Evolutionary conservation across 1,140 invertebrate species (phyloP).

Genomic region (Platorchestia sp.): DNA sequence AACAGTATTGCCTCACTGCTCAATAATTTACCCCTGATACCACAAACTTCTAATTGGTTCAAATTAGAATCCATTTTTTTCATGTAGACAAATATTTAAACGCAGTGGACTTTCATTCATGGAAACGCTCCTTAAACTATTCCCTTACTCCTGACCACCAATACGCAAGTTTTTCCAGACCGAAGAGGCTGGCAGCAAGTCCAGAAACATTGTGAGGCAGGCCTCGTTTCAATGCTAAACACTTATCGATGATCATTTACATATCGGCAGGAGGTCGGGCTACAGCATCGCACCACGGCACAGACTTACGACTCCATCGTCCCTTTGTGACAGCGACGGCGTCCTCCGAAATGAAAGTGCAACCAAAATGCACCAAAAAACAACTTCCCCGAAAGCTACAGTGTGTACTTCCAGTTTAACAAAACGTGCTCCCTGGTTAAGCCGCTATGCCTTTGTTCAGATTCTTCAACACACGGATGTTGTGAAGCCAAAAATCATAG

Average conservation of each 20-base stretch:
- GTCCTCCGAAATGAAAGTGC: neutral
- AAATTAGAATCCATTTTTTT: no score
- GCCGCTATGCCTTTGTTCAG: no score
- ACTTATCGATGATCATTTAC: conserved; percentile 53
- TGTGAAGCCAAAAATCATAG: no score
- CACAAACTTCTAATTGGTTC: no score
- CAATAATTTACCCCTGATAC: no score
- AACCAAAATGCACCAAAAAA: neutral
- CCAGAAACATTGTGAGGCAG: conserved; percentile 37
- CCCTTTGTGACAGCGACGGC: neutral
- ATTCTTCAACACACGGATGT: no score
- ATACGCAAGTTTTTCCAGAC: neutral
- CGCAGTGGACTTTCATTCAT: no score
- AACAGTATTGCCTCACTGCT: no score
- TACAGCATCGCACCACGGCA: conserved; percentile 23
- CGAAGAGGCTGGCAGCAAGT: neutral
- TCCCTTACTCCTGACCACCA: neutral
- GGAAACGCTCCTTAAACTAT: neutral
- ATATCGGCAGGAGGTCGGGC: conserved; percentile 44
- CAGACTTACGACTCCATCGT: neutral
- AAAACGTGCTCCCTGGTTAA: no score
- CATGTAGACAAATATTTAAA: no score
- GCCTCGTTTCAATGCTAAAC: conserved; percentile 45
- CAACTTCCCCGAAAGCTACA: neutral
- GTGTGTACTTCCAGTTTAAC: no score